phyloP scores from a whole-genome alignment of 2,888 invertebrate species.

The Celastrina argiolus region DNA sequence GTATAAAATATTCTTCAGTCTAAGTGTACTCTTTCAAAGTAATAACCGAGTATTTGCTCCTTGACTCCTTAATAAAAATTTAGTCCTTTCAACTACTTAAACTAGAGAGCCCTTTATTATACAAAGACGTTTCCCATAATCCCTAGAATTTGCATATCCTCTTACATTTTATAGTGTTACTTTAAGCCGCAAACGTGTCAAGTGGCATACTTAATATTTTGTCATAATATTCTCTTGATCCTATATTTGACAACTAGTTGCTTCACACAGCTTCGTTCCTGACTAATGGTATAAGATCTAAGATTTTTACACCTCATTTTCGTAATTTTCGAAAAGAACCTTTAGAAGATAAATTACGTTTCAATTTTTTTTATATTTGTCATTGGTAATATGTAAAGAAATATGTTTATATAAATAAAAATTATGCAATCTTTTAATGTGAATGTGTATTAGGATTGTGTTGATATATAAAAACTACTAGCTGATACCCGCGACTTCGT shows the following conservation, averaged over 20 bases:
- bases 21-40: neutral
- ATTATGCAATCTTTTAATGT: too few species aligned
- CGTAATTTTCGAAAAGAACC: too few species aligned
- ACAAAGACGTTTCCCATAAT: neutral
- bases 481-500: too few species aligned
- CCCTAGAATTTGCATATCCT: constrained; percentile 8
- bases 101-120: constrained; percentile 14
- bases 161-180: constrained; percentile 15
- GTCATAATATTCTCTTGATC: neutral
- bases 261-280: neutral
- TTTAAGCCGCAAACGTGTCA: neutral
- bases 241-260: neutral
- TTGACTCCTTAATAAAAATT: neutral
- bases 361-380: too few species aligned
- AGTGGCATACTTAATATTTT: constrained; percentile 13
- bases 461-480: too few species aligned
- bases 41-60: neutral
- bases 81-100: neutral
- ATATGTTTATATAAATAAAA: too few species aligned
- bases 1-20: neutral
- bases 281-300: neutral
- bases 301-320: too few species aligned
- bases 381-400: too few species aligned
- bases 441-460: too few species aligned
- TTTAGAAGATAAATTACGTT: too few species aligned